Evolutionary conservation across 2,888 invertebrate species (phyloP), one percentile per base, ranked within the genome.

Genomic region (Amorpha juglandis): DNA sequence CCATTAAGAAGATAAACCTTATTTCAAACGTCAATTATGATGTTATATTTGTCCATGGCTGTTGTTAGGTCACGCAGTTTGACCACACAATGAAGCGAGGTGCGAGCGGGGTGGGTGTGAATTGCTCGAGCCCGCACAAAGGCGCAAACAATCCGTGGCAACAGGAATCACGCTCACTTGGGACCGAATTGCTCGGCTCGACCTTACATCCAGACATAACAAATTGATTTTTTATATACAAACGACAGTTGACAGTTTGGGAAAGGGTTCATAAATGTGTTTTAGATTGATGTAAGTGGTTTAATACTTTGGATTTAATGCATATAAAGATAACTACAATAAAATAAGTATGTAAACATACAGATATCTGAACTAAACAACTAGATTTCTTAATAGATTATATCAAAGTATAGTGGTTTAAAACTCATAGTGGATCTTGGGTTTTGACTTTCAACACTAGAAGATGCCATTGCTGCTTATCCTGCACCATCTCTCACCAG

Each of bases 91-190:
- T 82, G 83, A 81, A 82, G 78, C 82, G 82, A 77, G 74, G 74
- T 74, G 75, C 66, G 55, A 71, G 68, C 69, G 69, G 71, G 11
- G 19, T 9, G 50, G 71, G 88, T 88, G 90, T 87, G 80, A 89
- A 87, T 80, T 81, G 83, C 77, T 80, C 82, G 73, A 82, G 78
- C 84, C 78, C 76, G 77, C 67, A 79, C 80, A 82, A 81, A 80
- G 82, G 78, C 76, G 79, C 73, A 81, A 81, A 83, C 80, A 81
- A 75, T 77, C 79, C 75, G 68, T 67, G 69, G 69, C 66, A 73
- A 69, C 90, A 88, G 91, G 91, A 91, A 87, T 70, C 79, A 89
- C 88, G 91, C 83, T 88, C 86, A 86, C 88, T 91, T 91, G 84
- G 72, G 72, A 78, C 79, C 77, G 81, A 87, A 90, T 90, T 88